Base-by-base conservation (phyloP, 2,888 invertebrate genomes). In the Drosophila falleni region DNA sequence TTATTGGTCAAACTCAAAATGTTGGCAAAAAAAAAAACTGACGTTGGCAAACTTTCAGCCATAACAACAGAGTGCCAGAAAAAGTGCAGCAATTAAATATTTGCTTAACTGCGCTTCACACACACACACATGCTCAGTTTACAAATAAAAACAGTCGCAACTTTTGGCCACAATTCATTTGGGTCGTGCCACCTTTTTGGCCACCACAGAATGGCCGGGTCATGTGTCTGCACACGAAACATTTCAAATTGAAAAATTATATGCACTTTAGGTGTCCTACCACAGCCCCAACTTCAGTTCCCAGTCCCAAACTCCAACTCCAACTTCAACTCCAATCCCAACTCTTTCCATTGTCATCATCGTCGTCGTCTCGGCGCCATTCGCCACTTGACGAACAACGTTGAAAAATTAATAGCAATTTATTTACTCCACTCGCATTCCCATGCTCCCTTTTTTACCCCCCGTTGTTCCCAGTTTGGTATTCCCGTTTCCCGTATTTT, bases 361-460 rank as follows among this genome's bases (percentile, higher is more conserved):
- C 72, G 62, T 61, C 79, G 78, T 71, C 74, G 75, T 73, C 71
- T 56, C 74, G 85, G 75, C 89, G 75, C 81, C 89, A 70, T 74
- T 80, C 84, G 72, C 81, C 84, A 89, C 84, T 89, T 85, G 84
- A 85, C 89, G 84, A 89, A 69, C 84, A 72, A 78, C 81, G 81
- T 81, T 91, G 89, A 91, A 90, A 91, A 91, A 91, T 91, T 90
- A 91, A 91, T 90, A 83, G 91, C 91, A 90, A 91, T 91, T 91
- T 91, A 91, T 91, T 91, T 91, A 85, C 87, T 75, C 74, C 65
- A 65, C 44, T 62, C 23, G 56, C 29, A 37, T 10, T 11, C 31
- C 49, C 53, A 49, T 9, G 37, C 29, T 9, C 41, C 35, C 11
- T 2, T 37, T 23, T 16, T 2, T 4, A 35, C 29, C 26, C 10